Evolutionary conservation across 2,797 vertebrate species (phyloP).

Genomic region (Sebastes nivosus): DNA sequence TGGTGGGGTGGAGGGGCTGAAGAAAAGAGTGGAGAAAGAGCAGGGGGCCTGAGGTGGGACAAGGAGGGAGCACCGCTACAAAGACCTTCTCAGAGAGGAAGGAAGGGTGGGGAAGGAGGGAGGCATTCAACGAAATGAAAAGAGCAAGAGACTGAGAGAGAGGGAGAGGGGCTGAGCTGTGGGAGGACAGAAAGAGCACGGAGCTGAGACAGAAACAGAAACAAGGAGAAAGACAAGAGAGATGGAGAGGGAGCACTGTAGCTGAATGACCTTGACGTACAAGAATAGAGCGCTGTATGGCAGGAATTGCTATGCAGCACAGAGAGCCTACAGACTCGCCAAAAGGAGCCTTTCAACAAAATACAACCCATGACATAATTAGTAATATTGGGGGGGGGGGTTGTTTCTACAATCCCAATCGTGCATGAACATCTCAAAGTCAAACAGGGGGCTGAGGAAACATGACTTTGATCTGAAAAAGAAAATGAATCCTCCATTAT

Average conservation of each 20-base stretch:
- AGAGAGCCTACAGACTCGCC: not conserved
- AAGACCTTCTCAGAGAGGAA: constrained; percentile 39
- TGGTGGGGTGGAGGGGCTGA: constrained; percentile 34
- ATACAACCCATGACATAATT: constrained; percentile 42
- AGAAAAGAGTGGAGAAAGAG: constrained; percentile 48
- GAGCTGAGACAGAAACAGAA: constrained; percentile 41
- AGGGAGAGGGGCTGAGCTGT: constrained; percentile 5
- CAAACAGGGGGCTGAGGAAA: constrained; percentile 41
- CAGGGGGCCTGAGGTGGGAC: constrained; percentile 59
- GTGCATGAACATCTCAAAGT: constrained; percentile 51
- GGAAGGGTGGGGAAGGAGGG: constrained; percentile 25
- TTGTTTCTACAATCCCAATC: constrained; percentile 42
- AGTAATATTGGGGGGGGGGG: not conserved
- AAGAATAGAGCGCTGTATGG: constrained; percentile 41
- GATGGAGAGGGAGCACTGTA: constrained; percentile 29
- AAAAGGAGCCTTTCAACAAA: constrained; percentile 43
- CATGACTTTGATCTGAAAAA: constrained; percentile 46
- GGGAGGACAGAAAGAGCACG: constrained; percentile 21
- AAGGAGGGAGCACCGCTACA: constrained; percentile 47
- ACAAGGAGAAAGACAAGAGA: constrained; percentile 23
- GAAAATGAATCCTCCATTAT: constrained; percentile 67
- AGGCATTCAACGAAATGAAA: constrained; percentile 42
- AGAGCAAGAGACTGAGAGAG: constrained; percentile 25
- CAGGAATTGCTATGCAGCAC: constrained; percentile 36
- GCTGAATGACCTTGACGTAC: constrained; percentile 62